These are phyloP conservation scores for Diabrotica balteata DNA, from an alignment of 2,888 invertebrate species.

Conservation along the genomic window DNA sequence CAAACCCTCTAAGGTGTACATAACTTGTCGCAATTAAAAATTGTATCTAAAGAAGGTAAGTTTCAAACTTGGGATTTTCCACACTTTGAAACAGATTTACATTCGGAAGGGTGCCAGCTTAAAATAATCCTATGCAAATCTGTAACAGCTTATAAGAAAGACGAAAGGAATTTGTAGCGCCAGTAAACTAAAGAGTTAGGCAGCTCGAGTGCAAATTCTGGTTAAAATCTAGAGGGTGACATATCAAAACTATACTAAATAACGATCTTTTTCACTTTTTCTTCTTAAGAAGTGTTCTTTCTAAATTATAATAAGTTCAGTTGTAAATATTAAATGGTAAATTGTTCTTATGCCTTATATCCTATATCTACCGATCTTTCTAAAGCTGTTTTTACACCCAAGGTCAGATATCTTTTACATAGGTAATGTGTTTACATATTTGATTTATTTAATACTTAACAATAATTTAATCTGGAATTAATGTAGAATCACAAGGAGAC, in stretches of 20 bases:
- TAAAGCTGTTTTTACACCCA: too few relatives aligned
- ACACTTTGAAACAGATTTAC: slow-evolving; percentile 55
- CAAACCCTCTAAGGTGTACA: background rate
- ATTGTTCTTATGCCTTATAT: too few relatives aligned
- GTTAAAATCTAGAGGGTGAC: slow-evolving; percentile 24
- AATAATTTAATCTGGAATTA: too few relatives aligned
- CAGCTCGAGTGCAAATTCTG: slow-evolving; percentile 18
- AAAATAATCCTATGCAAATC: slow-evolving; percentile 62
- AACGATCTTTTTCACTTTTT: too few relatives aligned
- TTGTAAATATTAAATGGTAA: too few relatives aligned
- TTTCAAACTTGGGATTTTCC: slow-evolving; percentile 42
- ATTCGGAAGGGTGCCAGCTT: slow-evolving; percentile 59
- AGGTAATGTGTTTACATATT: too few relatives aligned
- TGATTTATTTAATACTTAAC: too few relatives aligned
- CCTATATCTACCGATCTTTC: too few relatives aligned
- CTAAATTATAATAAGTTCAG: too few relatives aligned
- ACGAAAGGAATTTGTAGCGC: slow-evolving; percentile 38
- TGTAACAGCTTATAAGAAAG: slow-evolving; percentile 50
- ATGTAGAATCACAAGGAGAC: too few relatives aligned
- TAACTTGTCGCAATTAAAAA: slow-evolving; percentile 5
- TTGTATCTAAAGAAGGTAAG: slow-evolving; percentile 34
- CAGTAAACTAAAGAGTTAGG: slow-evolving; percentile 33
- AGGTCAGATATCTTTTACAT: too few relatives aligned
- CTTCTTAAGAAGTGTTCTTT: too few relatives aligned
- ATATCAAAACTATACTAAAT: background rate